Evolutionary conservation across 2,113 vertebrate genomes (phyloP).

Genomic region (Zapornia atra): DNA sequence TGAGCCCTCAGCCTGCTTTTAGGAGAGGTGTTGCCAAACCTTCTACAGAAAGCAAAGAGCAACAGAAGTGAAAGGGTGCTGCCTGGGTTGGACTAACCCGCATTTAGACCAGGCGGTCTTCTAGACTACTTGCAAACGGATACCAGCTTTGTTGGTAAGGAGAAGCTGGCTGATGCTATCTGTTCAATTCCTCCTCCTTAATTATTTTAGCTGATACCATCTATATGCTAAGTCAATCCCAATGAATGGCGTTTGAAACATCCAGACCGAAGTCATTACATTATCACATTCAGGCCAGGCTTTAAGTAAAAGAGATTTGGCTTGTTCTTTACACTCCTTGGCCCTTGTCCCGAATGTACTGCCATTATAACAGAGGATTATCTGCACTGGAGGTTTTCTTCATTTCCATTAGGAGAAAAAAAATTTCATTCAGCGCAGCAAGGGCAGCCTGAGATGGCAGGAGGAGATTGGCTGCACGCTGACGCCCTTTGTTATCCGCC

Average conservation of each 20-base stretch:
- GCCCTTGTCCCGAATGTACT: background rate
- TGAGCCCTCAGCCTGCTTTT: background rate
- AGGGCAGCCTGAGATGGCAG: conserved; percentile 35
- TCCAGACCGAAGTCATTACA: background rate
- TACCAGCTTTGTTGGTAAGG: background rate
- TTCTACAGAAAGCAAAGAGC: background rate
- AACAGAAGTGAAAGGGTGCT: background rate
- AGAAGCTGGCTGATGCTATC: background rate
- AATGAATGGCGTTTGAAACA: conserved; percentile 8
- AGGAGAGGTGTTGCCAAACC: background rate
- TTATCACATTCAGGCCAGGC: conserved; percentile 38
- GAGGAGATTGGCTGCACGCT: conserved; percentile 13
- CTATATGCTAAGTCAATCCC: background rate
- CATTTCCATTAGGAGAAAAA: conserved; percentile 49
- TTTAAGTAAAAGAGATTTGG: conserved; percentile 51
- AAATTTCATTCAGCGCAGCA: background rate
- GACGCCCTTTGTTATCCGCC: background rate
- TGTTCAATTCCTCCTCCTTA: background rate
- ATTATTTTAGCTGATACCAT: conserved; percentile 6
- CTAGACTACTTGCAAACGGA: background rate
- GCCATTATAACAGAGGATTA: background rate
- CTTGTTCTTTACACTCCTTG: conserved; percentile 42
- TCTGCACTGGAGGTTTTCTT: conserved; percentile 47
- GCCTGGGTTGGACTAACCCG: background rate
- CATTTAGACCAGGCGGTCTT: background rate